Evolutionary conservation across 2,113 vertebrate species (phyloP).

Genomic region (Pholis gunnellus): DNA sequence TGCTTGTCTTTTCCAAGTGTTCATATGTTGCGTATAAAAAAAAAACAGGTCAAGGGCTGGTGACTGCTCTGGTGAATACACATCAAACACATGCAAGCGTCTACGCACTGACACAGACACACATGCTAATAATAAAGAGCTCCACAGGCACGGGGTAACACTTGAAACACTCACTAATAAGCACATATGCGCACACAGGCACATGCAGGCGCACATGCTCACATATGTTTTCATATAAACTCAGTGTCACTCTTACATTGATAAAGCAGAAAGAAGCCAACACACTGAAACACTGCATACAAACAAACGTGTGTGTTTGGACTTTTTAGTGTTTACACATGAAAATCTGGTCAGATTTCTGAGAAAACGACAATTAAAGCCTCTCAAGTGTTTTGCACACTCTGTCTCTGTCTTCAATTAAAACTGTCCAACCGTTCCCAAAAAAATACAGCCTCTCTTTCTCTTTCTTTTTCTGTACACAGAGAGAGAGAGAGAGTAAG

Average conservation of each 20-base stretch:
- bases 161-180: slow-evolving; percentile 78
- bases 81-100: slow-evolving; percentile 71
- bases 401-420: slow-evolving; percentile 77
- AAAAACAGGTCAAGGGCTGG: slow-evolving; percentile 71
- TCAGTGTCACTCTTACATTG: slow-evolving; percentile 46
- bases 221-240: slow-evolving; percentile 65
- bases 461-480: slow-evolving; percentile 19
- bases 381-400: slow-evolving; percentile 48
- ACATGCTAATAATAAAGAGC: slow-evolving; percentile 82
- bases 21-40: slow-evolving; percentile 65
- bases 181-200: slow-evolving; percentile 66
- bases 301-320: slow-evolving; percentile 52
- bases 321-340: slow-evolving; percentile 56
- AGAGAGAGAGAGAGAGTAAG: slow-evolving; percentile 30
- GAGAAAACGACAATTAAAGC: slow-evolving; percentile 51
- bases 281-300: slow-evolving; percentile 41
- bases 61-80: slow-evolving; percentile 65
- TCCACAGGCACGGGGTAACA: slow-evolving; percentile 73
- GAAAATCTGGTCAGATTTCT: slow-evolving; percentile 43
- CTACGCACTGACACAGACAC: slow-evolving; percentile 68
- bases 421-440: slow-evolving; percentile 48
- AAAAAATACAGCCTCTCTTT: slow-evolving; percentile 30
- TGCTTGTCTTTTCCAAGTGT: slow-evolving; percentile 56
- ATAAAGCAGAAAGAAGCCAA: slow-evolving; percentile 56
- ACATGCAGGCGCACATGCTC: slow-evolving; percentile 53